phyloP scores from a whole-genome alignment of 1,140 invertebrate genomes.

The Coelopa frigida region DNA sequence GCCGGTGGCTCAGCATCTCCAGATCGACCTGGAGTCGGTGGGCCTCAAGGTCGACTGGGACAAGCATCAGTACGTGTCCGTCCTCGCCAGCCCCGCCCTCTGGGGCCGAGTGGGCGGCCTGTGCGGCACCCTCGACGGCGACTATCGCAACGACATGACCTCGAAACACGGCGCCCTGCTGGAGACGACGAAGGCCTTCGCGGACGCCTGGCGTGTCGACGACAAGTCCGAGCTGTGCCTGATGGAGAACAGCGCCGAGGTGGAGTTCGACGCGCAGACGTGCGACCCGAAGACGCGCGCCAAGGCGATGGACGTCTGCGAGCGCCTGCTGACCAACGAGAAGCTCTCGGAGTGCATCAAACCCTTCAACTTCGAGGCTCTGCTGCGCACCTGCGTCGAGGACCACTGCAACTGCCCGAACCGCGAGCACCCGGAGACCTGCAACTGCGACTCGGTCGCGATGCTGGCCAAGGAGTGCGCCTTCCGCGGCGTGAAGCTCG shows the following conservation, averaged over 20 bases:
- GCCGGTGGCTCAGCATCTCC: conserved; percentile 58
- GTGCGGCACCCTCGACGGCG: conserved; percentile 70
- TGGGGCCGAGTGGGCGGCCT: conserved; percentile 75
- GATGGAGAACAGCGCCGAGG: conserved; percentile 32
- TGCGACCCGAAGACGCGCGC: conserved; percentile 37
- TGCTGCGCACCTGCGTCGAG: conserved; percentile 57
- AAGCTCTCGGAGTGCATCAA: conserved; percentile 57
- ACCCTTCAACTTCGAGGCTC: conserved; percentile 48
- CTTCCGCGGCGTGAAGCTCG: conserved; percentile 54
- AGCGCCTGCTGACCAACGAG: conserved; percentile 53
- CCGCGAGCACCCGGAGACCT: conserved; percentile 50
- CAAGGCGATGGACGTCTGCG: conserved; percentile 57
- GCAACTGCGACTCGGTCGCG: conserved; percentile 67
- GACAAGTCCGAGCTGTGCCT: conserved; percentile 40
- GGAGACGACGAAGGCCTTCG: conserved; percentile 35
- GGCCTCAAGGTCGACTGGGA: conserved; percentile 74
- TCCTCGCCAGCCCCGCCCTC: conserved; percentile 58
- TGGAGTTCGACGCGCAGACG: conserved; percentile 28
- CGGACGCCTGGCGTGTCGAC: conserved; percentile 56
- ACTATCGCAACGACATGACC: conserved; percentile 60
- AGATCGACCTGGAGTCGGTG: conserved; percentile 57
- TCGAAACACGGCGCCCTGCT: conserved; percentile 50
- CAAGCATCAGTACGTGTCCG: conserved; percentile 51
- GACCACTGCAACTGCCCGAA: conserved; percentile 68
- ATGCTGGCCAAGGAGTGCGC: conserved; percentile 71